Base-by-base conservation (phyloP, 2,888 invertebrate genomes). In the Syrista parreyssii region DNA sequence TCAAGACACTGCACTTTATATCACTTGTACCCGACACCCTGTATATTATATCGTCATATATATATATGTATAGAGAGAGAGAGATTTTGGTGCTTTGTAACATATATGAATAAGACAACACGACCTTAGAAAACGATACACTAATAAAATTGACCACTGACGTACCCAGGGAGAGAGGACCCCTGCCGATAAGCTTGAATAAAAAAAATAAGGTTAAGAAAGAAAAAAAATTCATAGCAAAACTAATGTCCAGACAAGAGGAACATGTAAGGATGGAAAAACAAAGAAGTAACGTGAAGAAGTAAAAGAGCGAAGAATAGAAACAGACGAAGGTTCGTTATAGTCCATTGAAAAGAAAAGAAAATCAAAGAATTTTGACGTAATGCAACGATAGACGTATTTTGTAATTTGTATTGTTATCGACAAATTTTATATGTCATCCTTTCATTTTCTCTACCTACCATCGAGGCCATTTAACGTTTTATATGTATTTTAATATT, bases 31-130 rank as follows among this genome's bases (percentile, higher is more conserved):
- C 40, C 40, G 40, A 15, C 40, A 40, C 40, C 40, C 40, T 40
- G 40, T 40, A 40, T 40, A 40, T 40, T 40, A 40, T 15, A 15
- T 40, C 40, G 15, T 15, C 40, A 34, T 34, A 71, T 72, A n/a
- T 76, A 36, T 55, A 76, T 30, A 76, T 68, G 72, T 71, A 73
- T 71, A 68, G 35, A 12, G 77, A 86, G 84, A 68, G 40, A 11
- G 77, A 86, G 84, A 81, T 84, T 79, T 83, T 87, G 87, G 88
- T 88, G 87, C 87, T 87, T 87, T 87, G 83, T 86, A 88, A 86
- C 34, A 88, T 84, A 84, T 72, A 80, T 82, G 76, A 80, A 81
- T 79, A 81, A 73, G 74, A 68, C 69, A 12, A 30, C 69, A 69
- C 30, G 32, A 69, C 12, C 31, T 69, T 69, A 72, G 55, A 72